Percentiles rank a stretch among this genome's conserved stretches.
Evolutionary conservation across 2,797 vertebrate species (phyloP).

Genomic region (Trachops cirrhosus): DNA sequence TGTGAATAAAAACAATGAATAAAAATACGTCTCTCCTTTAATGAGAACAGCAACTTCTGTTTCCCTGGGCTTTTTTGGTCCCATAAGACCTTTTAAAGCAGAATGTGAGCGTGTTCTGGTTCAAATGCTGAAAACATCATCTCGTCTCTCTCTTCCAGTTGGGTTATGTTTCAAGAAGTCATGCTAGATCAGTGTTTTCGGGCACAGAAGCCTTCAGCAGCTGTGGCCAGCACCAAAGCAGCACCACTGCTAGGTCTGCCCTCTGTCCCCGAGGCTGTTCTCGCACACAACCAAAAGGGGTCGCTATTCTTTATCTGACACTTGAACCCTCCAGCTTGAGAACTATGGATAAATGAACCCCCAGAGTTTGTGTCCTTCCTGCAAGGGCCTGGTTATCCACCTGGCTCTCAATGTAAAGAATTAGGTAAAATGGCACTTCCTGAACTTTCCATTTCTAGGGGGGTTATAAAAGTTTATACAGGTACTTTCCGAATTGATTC

Average conservation of each 20-base stretch:
- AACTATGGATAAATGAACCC: background rate
- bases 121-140: conserved; percentile 72
- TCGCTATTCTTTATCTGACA: background rate
- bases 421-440: background rate
- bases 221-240: background rate
- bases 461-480: background rate
- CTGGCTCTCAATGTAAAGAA: background rate
- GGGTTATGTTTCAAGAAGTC: conserved; percentile 44
- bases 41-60: conserved; percentile 72
- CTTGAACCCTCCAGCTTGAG: background rate
- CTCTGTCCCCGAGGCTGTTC: background rate
- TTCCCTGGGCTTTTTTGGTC: conserved; percentile 66
- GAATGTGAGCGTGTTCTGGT: conserved; percentile 59
- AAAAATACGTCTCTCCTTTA: conserved; percentile 73
- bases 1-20: conserved; percentile 78
- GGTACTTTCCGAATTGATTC: background rate
- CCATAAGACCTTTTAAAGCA: conserved; percentile 72
- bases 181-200: conserved; percentile 62
- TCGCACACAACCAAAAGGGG: background rate
- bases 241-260: background rate
- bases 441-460: background rate
- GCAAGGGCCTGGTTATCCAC: background rate
- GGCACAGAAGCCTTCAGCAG: conserved; percentile 3
- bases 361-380: background rate
- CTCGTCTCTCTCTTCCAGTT: conserved; percentile 44